Evolutionary conservation across 2,797 vertebrate species (phyloP), one percentile per base, ranked within the genome.

Genomic region (Pipistrellus kuhlii): DNA sequence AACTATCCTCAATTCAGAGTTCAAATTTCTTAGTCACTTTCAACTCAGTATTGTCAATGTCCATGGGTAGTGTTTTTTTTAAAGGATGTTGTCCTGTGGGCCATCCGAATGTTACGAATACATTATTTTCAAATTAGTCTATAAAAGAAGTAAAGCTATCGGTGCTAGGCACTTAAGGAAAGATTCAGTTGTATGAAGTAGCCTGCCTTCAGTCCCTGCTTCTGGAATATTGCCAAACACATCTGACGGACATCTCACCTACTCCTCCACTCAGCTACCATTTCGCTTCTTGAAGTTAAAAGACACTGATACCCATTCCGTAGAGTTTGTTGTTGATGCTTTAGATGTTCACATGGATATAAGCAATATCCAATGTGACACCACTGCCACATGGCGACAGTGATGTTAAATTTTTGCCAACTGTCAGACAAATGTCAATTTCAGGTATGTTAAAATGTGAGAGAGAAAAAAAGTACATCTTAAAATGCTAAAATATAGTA

Each of bases 1-100:
- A 91, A 77, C 1, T 3, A 41, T 73, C 18, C 88, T 75, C 57
- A 87, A 38, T 72, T 94, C 38, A 46, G 30, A 93, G 55, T 78
- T 83, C 55, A 75, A 91, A 84, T 84, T 84, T 83, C 20, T 73
- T 88, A 57, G 82, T 85, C 51, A n/a, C 15, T 82, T 88, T 85
- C 57, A 88, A 51, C 13, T 77, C 66, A 57, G 17, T 87, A 72
- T 92, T 85, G 30, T 88, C 84, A 71, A 2, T 87, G 57, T 82
- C 41, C 27, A 1, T 55, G 53, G 53, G 38, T 41, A n/a, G 6
- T 55, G 59, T 80, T 88, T 85, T 62, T 6, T 72, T 3, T 66
- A 32, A 51, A 75, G 27, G 48, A 68, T 57, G 38, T 62, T 73
- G n/a, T 55, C 41, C 8, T 91, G 25, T 80, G n/a, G 64, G 44